Evolutionary conservation across 2,797 vertebrate species (phyloP), one percentile per base, ranked within the genome.

Genomic region (Menidia menidia): DNA sequence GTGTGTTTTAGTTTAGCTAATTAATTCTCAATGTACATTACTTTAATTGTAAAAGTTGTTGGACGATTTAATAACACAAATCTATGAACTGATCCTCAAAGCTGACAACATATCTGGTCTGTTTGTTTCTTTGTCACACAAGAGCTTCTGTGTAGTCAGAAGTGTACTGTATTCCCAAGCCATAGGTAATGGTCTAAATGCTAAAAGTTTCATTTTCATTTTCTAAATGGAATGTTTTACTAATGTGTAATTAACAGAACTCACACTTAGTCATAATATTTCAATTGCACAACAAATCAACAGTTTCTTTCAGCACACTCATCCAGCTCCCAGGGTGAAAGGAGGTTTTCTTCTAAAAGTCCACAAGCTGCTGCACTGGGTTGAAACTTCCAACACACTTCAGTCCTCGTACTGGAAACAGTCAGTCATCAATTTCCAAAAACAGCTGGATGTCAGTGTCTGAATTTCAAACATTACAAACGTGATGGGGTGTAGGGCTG

Each of bases 381-480:
- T 76, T 71, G 71, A 76, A 60, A 81, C 81, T 82, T 84, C 64
- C 67, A 69, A 77, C 67, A 57, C 56, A 78, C 77, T 84, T 85
- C 70, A 82, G 60, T 69, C 78, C 70, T 72, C 52, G 63, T 89
- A 85, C 86, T 90, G 82, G 80, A 81, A 76, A 85, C 89, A 84
- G 87, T 90, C 85, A 88, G 81, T 80, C 72, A 63, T 51, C 39
- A 75, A 77, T 41, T 32, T 56, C 59, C 42, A 60, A 90, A 55
- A 69, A 73, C 41, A 55, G 50, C 73, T 66, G 60, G 71, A 54
- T 82, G 78, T 87, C 77, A 74, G 81, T 81, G 71, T 79, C 81
- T 75, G 60, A 73, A 85, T 84, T 77, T 84, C 51, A 25, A 25
- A 25, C 66, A 44, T 85, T 81, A 83, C 70, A 55, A 77, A 64